phyloP scores from a whole-genome alignment of 2,888 invertebrate species.

The Phengaris arion region DNA sequence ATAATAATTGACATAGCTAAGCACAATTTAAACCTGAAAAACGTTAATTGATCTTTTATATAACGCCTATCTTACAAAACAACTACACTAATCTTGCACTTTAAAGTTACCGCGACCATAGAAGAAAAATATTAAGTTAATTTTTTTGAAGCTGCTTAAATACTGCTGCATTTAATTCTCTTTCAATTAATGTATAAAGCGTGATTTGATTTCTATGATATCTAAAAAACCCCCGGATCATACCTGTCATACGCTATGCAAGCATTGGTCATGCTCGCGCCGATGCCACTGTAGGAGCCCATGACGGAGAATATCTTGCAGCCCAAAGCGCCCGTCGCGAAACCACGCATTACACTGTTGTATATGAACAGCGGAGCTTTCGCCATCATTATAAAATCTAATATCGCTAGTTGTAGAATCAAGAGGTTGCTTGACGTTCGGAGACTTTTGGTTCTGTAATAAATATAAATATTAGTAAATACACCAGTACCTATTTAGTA shows the following conservation, averaged over 20 bases:
- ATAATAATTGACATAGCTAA: too few species aligned
- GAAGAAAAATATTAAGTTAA: too few species aligned
- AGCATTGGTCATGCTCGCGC: slow-evolving; percentile 88
- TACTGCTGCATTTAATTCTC: too few species aligned
- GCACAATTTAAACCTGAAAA: too few species aligned
- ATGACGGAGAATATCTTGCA: slow-evolving; percentile 88
- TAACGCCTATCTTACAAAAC: too few species aligned
- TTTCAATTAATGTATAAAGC: too few species aligned
- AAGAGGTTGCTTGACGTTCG: slow-evolving; percentile 91
- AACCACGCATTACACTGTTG: slow-evolving; percentile 89
- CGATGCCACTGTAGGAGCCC: slow-evolving; percentile 89
- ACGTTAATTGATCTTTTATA: too few species aligned
- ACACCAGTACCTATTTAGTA: too few species aligned
- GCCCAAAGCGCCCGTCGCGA: slow-evolving; percentile 84
- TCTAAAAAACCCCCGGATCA: neutral
- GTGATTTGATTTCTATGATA: too few species aligned
- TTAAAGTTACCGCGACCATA: too few species aligned
- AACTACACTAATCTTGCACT: too few species aligned
- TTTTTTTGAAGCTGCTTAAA: too few species aligned
- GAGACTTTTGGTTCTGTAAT: slow-evolving; percentile 82
- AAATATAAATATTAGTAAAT: neutral
- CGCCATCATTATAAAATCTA: slow-evolving; percentile 92
- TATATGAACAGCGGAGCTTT: slow-evolving; percentile 92
- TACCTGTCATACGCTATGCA: slow-evolving; percentile 91
- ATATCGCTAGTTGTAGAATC: slow-evolving; percentile 89